A percentile compares a stretch with the other conserved stretches of the same genome.
Evolutionary conservation across 2,888 invertebrate genomes (phyloP).

Genomic region (Drosophila peninsularis): DNA sequence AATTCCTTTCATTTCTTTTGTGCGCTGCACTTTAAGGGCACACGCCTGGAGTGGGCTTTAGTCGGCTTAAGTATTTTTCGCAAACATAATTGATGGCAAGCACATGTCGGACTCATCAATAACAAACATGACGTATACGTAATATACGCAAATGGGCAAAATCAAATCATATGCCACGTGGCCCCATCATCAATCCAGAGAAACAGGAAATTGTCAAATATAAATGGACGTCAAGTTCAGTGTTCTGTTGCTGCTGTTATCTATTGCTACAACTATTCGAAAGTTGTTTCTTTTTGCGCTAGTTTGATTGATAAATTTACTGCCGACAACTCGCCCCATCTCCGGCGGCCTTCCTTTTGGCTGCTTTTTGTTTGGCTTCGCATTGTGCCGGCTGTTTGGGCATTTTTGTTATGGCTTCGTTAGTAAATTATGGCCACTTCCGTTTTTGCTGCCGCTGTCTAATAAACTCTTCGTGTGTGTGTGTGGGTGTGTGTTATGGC

Average conservation of each 20-base stretch:
- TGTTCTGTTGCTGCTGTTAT: slow-evolving; percentile 30
- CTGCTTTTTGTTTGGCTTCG: slow-evolving; percentile 28
- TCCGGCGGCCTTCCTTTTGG: background rate
- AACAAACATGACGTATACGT: slow-evolving; percentile 60
- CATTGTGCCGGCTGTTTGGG: slow-evolving; percentile 42
- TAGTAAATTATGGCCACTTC: slow-evolving; percentile 79
- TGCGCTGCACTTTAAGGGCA: slow-evolving; percentile 49
- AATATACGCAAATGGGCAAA: slow-evolving; percentile 67
- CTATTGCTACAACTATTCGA: slow-evolving; percentile 71
- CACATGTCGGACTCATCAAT: slow-evolving; percentile 68
- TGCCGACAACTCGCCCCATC: slow-evolving; percentile 14
- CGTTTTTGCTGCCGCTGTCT: slow-evolving; percentile 72
- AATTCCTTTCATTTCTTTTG: slow-evolving; percentile 10
- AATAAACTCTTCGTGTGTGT: slow-evolving; percentile 64
- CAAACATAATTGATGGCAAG: slow-evolving; percentile 63
- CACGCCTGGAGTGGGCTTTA: slow-evolving; percentile 1
- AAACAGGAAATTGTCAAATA: slow-evolving; percentile 73
- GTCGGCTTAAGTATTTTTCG: slow-evolving; percentile 25
- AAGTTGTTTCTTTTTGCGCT: slow-evolving; percentile 55
- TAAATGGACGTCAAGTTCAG: slow-evolving; percentile 66
- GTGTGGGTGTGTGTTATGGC: slow-evolving; percentile 58
- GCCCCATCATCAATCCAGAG: slow-evolving; percentile 64
- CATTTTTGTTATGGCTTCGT: slow-evolving; percentile 71
- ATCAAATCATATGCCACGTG: slow-evolving; percentile 62
- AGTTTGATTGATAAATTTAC: slow-evolving; percentile 76